Evolutionary conservation across 2,113 vertebrate genomes (phyloP), one percentile per base, ranked within the genome.

Genomic region (Nyctibius bracteatus): DNA sequence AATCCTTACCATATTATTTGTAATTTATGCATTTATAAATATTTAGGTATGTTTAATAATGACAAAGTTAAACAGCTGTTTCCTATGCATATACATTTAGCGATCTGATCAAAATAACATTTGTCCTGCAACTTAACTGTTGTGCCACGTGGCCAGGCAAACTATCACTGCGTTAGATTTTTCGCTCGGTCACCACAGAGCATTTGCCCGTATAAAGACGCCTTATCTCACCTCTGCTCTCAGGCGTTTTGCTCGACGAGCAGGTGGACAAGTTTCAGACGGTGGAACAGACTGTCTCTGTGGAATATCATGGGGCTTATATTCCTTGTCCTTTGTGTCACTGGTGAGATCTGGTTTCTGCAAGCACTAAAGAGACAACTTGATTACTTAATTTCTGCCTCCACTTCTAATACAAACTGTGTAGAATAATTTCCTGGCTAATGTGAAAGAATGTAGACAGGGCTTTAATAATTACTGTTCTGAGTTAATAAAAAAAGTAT

Each of bases 221-320:
- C 31, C 7, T 31, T 30, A 14, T 25, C 98, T 85, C 94, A 99
- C 99, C 98, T 99, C 99, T 4, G 98, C 95, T 92, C 98, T 98
- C 96, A 99, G 98, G 79, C 99, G 99, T 52, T 99, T 99, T 25
- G 98, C 99, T 70, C 99, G 96, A 46, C 99, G 98, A 22, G 99
- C 98, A 4, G 97, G 98, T 12, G 98, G 98, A 65, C 98, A 98
- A 0, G 87, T 97, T 77, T 99, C 98, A 0, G 94, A 94, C 1
- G 93, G 98, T 33, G 97, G 98, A 19, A 98, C 95, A 14, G 98
- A 98, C 67, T 98, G 98, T 86, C 98, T 98, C 97, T 98, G 99
- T 2, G 97, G 97, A 92, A 98, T 99, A 52, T 98, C 99, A 8
- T 99, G 98, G 77, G 98, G 98, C 58, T 98, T 99, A 68, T 98